Percentiles rank a stretch among this genome's conserved stretches.
Conservation (phyloP, 2,888 invertebrate genomes). For the Ormyrus nitidulus region DNA sequence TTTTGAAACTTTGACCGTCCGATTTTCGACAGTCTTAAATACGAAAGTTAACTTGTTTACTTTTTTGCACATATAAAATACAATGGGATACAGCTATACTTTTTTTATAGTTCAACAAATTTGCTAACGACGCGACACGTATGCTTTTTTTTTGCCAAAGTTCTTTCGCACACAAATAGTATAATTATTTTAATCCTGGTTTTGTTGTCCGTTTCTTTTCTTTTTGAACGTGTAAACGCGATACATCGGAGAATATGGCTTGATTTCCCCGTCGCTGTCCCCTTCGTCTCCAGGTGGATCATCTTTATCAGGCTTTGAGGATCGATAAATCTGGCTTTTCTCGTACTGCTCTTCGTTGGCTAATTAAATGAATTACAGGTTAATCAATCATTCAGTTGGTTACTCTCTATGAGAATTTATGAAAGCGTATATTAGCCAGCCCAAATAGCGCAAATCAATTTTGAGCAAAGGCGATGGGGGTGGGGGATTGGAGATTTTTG, state of each 20-base stretch:
- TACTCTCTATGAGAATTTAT: neutral
- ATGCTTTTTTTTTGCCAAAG: neutral
- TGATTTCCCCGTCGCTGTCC: slow-evolving; percentile 65
- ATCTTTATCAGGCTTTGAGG: slow-evolving; percentile 69
- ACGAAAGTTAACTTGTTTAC: neutral
- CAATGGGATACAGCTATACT: too few species aligned
- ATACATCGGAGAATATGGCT: slow-evolving; percentile 68
- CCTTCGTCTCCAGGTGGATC: slow-evolving; percentile 69
- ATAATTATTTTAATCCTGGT: too few species aligned
- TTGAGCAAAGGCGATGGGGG: too few species aligned
- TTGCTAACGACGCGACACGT: neutral
- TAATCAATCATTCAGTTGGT: neutral
- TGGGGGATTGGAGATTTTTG: too few species aligned
- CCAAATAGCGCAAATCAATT: too few species aligned
- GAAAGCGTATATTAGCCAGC: too few species aligned
- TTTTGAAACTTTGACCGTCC: too few species aligned
- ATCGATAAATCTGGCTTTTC: slow-evolving; percentile 68
- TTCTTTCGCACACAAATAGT: too few species aligned
- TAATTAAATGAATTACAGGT: slow-evolving; percentile 41
- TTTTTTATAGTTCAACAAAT: too few species aligned
- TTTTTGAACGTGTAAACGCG: slow-evolving; percentile 67
- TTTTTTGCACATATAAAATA: neutral
- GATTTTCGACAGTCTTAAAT: too few species aligned
- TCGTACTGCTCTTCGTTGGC: slow-evolving; percentile 62
- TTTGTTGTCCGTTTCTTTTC: too few species aligned